Conservation (phyloP, 2,888 invertebrate species). For the Brassicogethes aeneus region DNA sequence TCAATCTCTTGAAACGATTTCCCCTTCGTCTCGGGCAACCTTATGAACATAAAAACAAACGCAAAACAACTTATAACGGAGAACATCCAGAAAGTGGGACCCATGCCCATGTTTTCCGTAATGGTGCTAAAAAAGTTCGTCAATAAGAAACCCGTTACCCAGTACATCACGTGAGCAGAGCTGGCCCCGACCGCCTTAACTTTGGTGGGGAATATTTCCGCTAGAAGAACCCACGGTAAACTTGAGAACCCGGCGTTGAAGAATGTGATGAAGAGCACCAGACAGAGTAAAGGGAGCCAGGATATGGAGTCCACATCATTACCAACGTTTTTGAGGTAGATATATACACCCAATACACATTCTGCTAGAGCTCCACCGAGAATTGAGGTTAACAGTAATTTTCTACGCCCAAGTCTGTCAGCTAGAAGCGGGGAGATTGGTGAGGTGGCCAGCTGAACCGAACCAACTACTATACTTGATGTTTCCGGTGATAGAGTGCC, state of each 20-base stretch:
- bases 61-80: slow-evolving; percentile 49
- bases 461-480: slow-evolving; percentile 41
- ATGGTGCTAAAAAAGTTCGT: slow-evolving; percentile 58
- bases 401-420: slow-evolving; percentile 1
- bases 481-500: slow-evolving; percentile 18
- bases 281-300: slow-evolving; percentile 53
- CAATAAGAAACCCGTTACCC: slow-evolving; percentile 64
- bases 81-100: slow-evolving; percentile 64
- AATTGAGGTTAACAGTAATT: slow-evolving; percentile 3
- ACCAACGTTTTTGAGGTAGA: slow-evolving; percentile 51
- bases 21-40: slow-evolving; percentile 83
- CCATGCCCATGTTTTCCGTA: slow-evolving; percentile 48
- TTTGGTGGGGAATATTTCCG: slow-evolving; percentile 68
- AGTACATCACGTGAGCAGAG: slow-evolving; percentile 57
- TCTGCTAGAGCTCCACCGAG: slow-evolving; percentile 1
- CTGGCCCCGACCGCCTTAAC: slow-evolving; percentile 64
- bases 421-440: background rate
- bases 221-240: slow-evolving; percentile 69
- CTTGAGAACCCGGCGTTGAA: slow-evolving; percentile 64
- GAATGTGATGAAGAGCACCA: slow-evolving; percentile 56
- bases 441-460: slow-evolving; percentile 3
- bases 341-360: slow-evolving; percentile 46
- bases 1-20: slow-evolving; percentile 77
- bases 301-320: slow-evolving; percentile 43
- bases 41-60: slow-evolving; percentile 61